Evolutionary conservation across 2,888 invertebrate species (phyloP).

Genomic region (Agrotis segetum): DNA sequence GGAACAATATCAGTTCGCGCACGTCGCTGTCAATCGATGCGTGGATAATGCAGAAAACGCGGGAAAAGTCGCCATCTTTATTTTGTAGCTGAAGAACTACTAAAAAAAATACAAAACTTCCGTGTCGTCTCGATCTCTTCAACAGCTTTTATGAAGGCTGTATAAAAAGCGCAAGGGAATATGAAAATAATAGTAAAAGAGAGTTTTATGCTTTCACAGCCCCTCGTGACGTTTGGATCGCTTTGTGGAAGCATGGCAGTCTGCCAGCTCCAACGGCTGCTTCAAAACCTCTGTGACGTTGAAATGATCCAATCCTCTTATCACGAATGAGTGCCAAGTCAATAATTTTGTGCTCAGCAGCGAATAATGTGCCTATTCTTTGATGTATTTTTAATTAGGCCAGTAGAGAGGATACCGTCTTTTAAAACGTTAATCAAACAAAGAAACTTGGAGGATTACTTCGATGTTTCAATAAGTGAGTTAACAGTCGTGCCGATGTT

Average conservation of each 20-base stretch:
- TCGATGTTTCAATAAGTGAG: not conserved
- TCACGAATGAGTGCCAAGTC: slow-evolving; percentile 51
- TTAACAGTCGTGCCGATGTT: slow-evolving; percentile 12
- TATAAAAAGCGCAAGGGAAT: slow-evolving; percentile 56
- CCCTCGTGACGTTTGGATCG: slow-evolving; percentile 53
- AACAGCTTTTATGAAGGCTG: slow-evolving; percentile 49
- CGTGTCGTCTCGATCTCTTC: slow-evolving; percentile 45
- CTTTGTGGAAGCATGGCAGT: slow-evolving; percentile 59
- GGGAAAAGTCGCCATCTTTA: slow-evolving; percentile 48
- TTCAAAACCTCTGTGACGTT: slow-evolving; percentile 54
- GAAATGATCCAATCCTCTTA: slow-evolving; percentile 64
- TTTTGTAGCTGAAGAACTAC: slow-evolving; percentile 55
- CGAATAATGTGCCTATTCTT: slow-evolving; percentile 26
- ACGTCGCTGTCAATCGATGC: slow-evolving; percentile 53
- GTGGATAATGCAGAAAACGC: slow-evolving; percentile 57
- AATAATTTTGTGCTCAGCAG: slow-evolving; percentile 45
- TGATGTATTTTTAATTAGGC: slow-evolving; percentile 27
- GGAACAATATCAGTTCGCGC: slow-evolving; percentile 57
- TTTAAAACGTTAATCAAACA: not conserved
- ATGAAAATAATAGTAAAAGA: slow-evolving; percentile 58
- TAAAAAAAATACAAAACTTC: slow-evolving; percentile 48
- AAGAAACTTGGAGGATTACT: not conserved
- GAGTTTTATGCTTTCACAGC: slow-evolving; percentile 61
- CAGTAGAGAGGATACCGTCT: not conserved
- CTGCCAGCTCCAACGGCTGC: slow-evolving; percentile 53